Evolutionary conservation across 1,140 invertebrate species (phyloP).

Genomic region (Oryctes rhinoceros): DNA sequence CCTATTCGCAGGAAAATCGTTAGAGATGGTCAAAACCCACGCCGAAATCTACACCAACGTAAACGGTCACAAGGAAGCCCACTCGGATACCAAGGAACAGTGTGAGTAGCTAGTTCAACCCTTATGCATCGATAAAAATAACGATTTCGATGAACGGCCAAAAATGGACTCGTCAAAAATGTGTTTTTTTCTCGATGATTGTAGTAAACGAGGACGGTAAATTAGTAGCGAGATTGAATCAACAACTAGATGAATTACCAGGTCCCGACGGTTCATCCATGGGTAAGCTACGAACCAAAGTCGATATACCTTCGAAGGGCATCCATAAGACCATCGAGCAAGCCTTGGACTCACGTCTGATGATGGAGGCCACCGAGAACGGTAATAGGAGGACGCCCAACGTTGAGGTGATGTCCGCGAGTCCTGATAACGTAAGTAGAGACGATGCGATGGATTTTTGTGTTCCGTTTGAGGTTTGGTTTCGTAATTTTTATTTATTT

Average conservation of each 20-base stretch:
- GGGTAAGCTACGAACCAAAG: slow-evolving; percentile 60
- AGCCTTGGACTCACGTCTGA: not conserved
- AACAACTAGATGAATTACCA: slow-evolving; percentile 61
- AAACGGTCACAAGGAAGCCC: slow-evolving; percentile 49
- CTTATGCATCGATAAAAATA: too few relatives aligned
- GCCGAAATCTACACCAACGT: slow-evolving; percentile 48
- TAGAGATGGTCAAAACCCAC: slow-evolving; percentile 53
- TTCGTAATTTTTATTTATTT: too few relatives aligned
- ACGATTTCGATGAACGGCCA: not conserved
- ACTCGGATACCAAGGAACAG: slow-evolving; percentile 47
- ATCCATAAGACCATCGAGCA: slow-evolving; percentile 58
- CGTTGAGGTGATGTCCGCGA: not conserved
- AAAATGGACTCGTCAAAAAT: not conserved
- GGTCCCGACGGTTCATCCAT: slow-evolving; percentile 57
- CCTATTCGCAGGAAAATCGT: slow-evolving; percentile 49
- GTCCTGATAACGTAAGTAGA: not conserved
- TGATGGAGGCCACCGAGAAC: slow-evolving; percentile 46
- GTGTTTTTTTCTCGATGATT: slow-evolving; percentile 41
- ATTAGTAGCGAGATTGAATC: slow-evolving; percentile 62
- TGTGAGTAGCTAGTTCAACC: slow-evolving; percentile 33
- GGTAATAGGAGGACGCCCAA: slow-evolving; percentile 49
- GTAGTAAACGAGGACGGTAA: slow-evolving; percentile 63
- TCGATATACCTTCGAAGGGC: slow-evolving; percentile 63
- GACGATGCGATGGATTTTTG: too few relatives aligned
- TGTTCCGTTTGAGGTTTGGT: not conserved